phyloP scores from a whole-genome alignment of 1,140 invertebrate genomes.

The Argopecten irradians region DNA sequence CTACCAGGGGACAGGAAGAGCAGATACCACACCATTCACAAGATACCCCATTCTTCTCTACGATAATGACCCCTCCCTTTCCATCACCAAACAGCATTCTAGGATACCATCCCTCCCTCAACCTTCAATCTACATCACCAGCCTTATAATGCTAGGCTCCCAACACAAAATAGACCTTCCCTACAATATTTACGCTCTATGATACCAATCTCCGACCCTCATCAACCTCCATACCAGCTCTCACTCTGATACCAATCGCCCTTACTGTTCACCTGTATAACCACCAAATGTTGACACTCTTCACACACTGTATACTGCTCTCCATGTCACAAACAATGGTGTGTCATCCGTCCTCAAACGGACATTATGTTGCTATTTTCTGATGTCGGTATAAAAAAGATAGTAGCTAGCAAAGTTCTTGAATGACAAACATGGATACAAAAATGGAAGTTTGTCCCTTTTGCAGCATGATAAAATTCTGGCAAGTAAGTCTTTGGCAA shows the following conservation, averaged over 20 bases:
- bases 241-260: no score
- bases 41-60: background rate
- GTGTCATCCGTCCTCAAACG: background rate
- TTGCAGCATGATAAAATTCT: conserved; percentile 27
- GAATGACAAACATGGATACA: background rate
- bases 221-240: no score
- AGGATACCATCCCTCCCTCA: no score
- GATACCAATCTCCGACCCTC: no score
- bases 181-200: no score
- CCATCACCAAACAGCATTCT: no score
- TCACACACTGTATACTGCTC: background rate
- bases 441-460: background rate
- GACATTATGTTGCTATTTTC: background rate
- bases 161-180: no score
- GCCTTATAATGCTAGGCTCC: no score
- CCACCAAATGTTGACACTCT: background rate
- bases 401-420: background rate
- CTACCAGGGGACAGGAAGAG: background rate
- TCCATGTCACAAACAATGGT: background rate
- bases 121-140: no score
- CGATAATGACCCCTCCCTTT: background rate
- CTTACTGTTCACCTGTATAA: background rate
- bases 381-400: background rate
- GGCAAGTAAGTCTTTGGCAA: conserved; percentile 32
- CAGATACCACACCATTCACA: background rate